Percentiles rank a stretch among this genome's conserved stretches.
phyloP scores from a whole-genome alignment of 1,140 invertebrate genomes.

The Papilio polytes region DNA sequence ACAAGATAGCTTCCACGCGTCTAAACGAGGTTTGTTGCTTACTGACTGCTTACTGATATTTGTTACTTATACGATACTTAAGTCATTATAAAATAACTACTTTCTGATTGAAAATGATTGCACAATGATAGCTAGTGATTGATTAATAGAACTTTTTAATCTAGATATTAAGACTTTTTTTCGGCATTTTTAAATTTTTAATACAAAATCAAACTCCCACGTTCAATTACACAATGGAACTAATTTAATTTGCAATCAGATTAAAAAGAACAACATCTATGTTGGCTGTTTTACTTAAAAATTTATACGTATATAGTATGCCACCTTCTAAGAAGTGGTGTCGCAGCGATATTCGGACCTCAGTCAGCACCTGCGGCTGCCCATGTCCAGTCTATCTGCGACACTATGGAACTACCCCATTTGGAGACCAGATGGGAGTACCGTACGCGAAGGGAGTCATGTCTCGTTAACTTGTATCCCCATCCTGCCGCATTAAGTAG shows the following conservation, averaged over 20 bases:
- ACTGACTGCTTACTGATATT: not conserved
- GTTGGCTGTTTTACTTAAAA: not conserved
- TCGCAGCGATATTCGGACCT: conserved; percentile 97
- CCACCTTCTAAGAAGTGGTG: conserved; percentile 92
- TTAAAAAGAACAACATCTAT: not conserved
- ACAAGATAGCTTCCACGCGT: conserved; percentile 96
- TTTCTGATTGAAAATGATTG: not conserved
- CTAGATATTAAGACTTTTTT: too few species aligned
- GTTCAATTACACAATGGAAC: not conserved
- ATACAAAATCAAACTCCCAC: too few species aligned
- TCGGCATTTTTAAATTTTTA: too few species aligned
- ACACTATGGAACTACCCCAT: conserved; percentile 97
- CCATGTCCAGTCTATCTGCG: conserved; percentile 97
- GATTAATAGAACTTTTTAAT: too few species aligned
- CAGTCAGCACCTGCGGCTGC: conserved; percentile 95
- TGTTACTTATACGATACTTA: not conserved
- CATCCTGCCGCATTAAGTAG: conserved; percentile 95
- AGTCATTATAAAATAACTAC: not conserved
- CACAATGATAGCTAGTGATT: too few species aligned
- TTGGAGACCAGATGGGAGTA: conserved; percentile 97
- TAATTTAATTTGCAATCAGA: not conserved
- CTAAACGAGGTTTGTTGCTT: conserved; percentile 91
- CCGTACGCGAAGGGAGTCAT: conserved; percentile 93
- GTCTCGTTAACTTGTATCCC: conserved; percentile 96
- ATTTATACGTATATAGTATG: conserved; percentile 88